Evolutionary conservation across 2,113 vertebrate genomes (phyloP).

Genomic region (Paracanthobrama guichenoti): DNA sequence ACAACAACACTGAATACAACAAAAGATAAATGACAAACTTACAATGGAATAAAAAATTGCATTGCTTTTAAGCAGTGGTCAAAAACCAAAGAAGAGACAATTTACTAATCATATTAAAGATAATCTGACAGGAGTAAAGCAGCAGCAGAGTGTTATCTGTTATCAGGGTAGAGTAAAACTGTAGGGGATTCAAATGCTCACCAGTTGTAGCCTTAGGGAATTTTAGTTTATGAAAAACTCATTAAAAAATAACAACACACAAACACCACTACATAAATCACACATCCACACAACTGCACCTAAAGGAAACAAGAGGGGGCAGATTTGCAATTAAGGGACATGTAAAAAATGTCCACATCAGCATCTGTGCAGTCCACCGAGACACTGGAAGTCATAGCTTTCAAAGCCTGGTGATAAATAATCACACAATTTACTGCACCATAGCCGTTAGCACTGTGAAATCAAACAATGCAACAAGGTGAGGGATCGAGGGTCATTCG

Average conservation of each 20-base stretch:
- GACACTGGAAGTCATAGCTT: slow-evolving; percentile 63
- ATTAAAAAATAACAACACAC: slow-evolving; percentile 56
- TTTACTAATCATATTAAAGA: slow-evolving; percentile 6
- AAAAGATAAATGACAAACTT: neutral
- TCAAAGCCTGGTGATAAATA: slow-evolving; percentile 68
- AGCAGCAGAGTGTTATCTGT: neutral
- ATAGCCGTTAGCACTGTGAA: slow-evolving; percentile 57
- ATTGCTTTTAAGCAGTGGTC: neutral
- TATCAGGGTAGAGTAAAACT: neutral
- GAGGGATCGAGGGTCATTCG: neutral
- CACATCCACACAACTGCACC: slow-evolving; percentile 64
- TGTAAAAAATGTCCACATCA: slow-evolving; percentile 68
- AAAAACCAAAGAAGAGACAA: neutral
- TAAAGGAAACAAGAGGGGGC: slow-evolving; percentile 65
- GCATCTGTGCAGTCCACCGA: slow-evolving; percentile 64
- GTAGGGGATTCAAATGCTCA: neutral
- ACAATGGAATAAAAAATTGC: slow-evolving; percentile 19
- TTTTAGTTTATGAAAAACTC: slow-evolving; percentile 58
- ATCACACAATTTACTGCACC: slow-evolving; percentile 63
- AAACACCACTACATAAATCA: slow-evolving; percentile 75
- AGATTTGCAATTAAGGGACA: slow-evolving; percentile 67
- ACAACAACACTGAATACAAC: slow-evolving; percentile 9
- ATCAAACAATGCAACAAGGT: slow-evolving; percentile 44
- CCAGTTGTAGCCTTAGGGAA: slow-evolving; percentile 36
- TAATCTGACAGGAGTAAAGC: neutral